phyloP scores from a whole-genome alignment of 1,140 invertebrate species.

The Vanessa atalanta region DNA sequence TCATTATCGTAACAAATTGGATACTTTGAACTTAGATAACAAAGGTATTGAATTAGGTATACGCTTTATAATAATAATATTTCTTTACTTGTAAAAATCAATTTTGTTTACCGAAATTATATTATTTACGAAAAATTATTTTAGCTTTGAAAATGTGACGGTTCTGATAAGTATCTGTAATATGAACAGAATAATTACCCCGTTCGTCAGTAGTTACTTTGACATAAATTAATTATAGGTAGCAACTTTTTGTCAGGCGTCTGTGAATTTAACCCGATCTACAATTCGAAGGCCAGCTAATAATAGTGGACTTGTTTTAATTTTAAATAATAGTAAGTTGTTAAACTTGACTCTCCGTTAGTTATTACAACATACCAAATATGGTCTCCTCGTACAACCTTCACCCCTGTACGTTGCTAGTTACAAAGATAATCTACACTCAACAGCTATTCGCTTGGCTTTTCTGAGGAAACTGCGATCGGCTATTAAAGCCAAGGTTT shows the following conservation, averaged over 20 bases:
- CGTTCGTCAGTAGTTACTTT: not conserved
- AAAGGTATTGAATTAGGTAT: too few relatives aligned
- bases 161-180: too few relatives aligned
- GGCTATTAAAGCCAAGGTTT: slow-evolving; percentile 24
- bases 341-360: slow-evolving; percentile 37
- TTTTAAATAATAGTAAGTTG: slow-evolving; percentile 34
- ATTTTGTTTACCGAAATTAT: too few relatives aligned
- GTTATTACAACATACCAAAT: slow-evolving; percentile 32
- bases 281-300: slow-evolving; percentile 31
- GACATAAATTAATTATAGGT: not conserved
- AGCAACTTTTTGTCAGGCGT: slow-evolving; percentile 5
- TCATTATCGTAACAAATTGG: too few relatives aligned
- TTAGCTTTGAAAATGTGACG: too few relatives aligned
- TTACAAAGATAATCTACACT: slow-evolving; percentile 27
- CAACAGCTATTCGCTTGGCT: slow-evolving; percentile 5
- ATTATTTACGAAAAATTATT: too few relatives aligned
- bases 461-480: slow-evolving; percentile 18
- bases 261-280: slow-evolving; percentile 22
- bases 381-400: slow-evolving; percentile 28
- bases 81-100: too few relatives aligned
- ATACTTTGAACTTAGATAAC: too few relatives aligned
- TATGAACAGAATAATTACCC: not conserved
- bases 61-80: too few relatives aligned
- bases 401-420: slow-evolving; percentile 30
- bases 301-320: slow-evolving; percentile 30